Percentiles rank a stretch among this genome's conserved stretches.
Evolutionary conservation across 2,113 vertebrate species (phyloP).

Genomic region (Corythornis cristatus): DNA sequence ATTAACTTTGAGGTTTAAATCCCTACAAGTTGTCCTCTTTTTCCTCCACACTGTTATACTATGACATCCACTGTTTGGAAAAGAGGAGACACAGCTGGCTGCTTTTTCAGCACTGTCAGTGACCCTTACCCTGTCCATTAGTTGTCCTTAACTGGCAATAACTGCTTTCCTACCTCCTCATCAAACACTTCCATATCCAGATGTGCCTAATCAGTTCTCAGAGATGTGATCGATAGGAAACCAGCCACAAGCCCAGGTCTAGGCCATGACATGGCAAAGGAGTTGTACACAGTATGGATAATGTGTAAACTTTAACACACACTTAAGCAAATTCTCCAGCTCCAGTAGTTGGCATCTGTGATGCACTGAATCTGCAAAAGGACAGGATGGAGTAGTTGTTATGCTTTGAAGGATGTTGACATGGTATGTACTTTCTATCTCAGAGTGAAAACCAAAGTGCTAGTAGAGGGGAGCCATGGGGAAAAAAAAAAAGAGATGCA

Average conservation of each 20-base stretch:
- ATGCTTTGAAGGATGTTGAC: neutral
- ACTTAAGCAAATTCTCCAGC: neutral
- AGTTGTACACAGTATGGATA: neutral
- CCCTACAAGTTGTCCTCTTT: neutral
- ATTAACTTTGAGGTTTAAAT: neutral
- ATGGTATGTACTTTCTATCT: neutral
- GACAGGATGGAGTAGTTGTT: neutral
- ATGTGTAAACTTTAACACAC: neutral
- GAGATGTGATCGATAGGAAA: neutral
- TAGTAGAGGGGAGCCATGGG: neutral
- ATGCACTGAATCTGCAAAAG: neutral
- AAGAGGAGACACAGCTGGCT: slow-evolving; percentile 2
- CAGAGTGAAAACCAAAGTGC: neutral
- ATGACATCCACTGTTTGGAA: neutral
- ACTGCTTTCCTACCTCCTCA: neutral
- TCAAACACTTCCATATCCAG: neutral
- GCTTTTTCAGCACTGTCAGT: neutral
- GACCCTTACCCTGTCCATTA: slow-evolving; percentile 16
- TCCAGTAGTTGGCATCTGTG: neutral
- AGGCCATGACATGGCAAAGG: neutral
- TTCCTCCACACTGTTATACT: neutral
- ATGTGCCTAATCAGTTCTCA: neutral
- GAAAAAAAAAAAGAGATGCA: neutral
- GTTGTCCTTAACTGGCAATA: neutral
- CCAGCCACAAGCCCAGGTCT: neutral